Conservation (phyloP, 2,888 invertebrate species). For the Caenorhabditis sulstoni region DNA sequence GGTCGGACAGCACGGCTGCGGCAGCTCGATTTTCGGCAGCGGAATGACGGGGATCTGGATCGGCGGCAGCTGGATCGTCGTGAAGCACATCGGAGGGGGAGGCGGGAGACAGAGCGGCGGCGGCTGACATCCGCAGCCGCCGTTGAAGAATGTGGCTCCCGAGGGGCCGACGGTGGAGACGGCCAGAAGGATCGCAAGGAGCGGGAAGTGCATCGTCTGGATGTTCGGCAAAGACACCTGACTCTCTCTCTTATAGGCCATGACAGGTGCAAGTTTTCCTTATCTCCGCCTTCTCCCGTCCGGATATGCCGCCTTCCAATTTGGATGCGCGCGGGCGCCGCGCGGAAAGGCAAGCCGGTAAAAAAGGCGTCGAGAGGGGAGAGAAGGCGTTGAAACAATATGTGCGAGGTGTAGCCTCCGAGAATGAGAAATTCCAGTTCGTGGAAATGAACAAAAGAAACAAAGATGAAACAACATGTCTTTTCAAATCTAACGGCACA, state of each 20-base stretch:
- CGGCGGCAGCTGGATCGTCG: constrained; percentile 59
- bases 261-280: constrained; percentile 17
- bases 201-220: background rate
- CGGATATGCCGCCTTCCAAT: constrained; percentile 5
- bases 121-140: constrained; percentile 49
- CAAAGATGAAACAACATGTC: background rate
- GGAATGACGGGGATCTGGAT: constrained; percentile 61
- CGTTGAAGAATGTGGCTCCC: constrained; percentile 55
- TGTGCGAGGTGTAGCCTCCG: background rate
- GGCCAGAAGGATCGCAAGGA: background rate
- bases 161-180: constrained; percentile 3
- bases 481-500: constrained; percentile 7
- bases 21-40: constrained; percentile 58
- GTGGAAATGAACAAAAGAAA: background rate
- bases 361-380: constrained; percentile 12
- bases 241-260: constrained; percentile 16
- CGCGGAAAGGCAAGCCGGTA: background rate
- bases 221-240: background rate
- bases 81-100: constrained; percentile 60
- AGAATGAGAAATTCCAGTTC: background rate
- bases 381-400: constrained; percentile 18
- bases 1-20: constrained; percentile 64
- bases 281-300: constrained; percentile 10
- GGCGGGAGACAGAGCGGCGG: constrained; percentile 60
- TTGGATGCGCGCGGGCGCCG: constrained; percentile 4